These are phyloP conservation scores for Anas capensis DNA, from an alignment of 2,797 vertebrate genomes.

Conservation along the genomic window DNA sequence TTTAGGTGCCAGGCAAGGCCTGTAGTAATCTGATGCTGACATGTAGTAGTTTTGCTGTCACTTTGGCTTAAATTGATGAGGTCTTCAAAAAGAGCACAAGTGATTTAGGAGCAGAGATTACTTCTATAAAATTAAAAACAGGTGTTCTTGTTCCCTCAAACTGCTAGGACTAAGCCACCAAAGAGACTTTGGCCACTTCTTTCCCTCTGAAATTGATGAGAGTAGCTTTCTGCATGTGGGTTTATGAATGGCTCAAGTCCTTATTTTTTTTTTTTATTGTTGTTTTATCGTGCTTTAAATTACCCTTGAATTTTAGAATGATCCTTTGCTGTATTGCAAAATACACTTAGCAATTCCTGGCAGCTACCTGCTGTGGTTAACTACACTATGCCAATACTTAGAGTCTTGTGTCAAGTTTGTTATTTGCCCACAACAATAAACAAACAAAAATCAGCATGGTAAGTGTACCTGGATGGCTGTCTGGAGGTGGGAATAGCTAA, in stretches of 20 bases:
- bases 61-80: neutral
- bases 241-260: neutral
- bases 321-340: neutral
- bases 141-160: neutral
- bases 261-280: neutral
- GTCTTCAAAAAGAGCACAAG: neutral
- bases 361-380: neutral
- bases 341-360: neutral
- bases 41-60: neutral
- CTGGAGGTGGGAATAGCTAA: neutral
- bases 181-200: neutral
- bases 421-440: neutral
- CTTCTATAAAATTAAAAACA: neutral
- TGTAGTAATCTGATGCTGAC: neutral
- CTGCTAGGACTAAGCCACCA: neutral
- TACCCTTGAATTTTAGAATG: neutral
- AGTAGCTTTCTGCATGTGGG: neutral
- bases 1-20: neutral
- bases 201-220: neutral
- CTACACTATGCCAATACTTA: rapidly evolving
- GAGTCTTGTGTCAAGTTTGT: neutral
- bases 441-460: neutral
- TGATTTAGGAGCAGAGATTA: neutral
- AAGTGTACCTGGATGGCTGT: rapidly evolving
- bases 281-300: neutral